A percentile compares a stretch with the other conserved stretches of the same genome.
Evolutionary conservation across 2,113 vertebrate genomes (phyloP).

Genomic region (Sardina pilchardus): DNA sequence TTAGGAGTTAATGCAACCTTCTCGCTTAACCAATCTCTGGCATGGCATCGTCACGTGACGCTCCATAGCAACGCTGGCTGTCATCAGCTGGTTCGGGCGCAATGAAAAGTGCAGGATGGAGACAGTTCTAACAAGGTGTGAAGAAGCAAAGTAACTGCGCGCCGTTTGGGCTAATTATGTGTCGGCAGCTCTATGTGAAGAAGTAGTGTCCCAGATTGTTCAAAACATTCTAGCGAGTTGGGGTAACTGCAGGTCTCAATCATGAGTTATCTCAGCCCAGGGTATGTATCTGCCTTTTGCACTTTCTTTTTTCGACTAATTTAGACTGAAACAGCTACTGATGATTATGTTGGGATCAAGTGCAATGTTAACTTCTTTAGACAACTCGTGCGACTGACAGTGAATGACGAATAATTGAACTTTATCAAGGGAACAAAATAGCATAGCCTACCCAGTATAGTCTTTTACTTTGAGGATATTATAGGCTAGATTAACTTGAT

Average conservation of each 20-base stretch:
- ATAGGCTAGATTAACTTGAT: neutral
- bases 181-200: neutral
- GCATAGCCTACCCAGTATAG: neutral
- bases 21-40: neutral
- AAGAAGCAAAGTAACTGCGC: slow-evolving; percentile 20
- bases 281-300: slow-evolving; percentile 65
- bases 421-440: neutral
- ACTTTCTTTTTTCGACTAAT: slow-evolving; percentile 24
- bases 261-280: slow-evolving; percentile 79
- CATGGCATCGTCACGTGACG: slow-evolving; percentile 69
- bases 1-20: neutral
- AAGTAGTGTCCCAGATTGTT: neutral
- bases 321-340: neutral
- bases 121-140: neutral
- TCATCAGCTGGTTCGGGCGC: slow-evolving; percentile 58
- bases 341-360: neutral
- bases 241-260: slow-evolving; percentile 50
- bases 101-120: slow-evolving; percentile 47
- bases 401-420: neutral
- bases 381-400: neutral
- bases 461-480: slow-evolving; percentile 32
- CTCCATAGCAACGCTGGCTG: slow-evolving; percentile 77
- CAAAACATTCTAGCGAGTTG: slow-evolving; percentile 10
- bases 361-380: neutral
- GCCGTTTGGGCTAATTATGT: neutral